Conservation (phyloP, 2,113 vertebrate genomes). For the Antechinus flavipes region DNA sequence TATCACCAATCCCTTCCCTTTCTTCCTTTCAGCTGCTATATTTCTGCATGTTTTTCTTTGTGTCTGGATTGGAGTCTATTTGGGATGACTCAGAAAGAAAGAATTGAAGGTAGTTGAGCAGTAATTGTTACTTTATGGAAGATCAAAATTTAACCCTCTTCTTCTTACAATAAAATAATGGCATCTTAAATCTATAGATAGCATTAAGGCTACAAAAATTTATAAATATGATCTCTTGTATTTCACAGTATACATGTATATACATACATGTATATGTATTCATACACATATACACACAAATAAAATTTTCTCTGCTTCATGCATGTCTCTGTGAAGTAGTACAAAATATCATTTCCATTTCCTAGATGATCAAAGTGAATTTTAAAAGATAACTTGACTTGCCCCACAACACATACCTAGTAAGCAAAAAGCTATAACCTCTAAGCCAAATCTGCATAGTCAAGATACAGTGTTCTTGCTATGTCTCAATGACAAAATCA, state of each 20-base stretch:
- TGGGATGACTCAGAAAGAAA: neutral
- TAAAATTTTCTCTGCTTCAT: neutral
- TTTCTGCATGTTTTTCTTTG: neutral
- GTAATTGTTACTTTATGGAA: neutral
- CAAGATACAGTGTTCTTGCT: neutral
- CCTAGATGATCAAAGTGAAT: no score
- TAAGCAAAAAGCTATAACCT: neutral
- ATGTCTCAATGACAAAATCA: neutral
- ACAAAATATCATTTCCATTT: neutral
- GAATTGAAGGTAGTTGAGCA: neutral
- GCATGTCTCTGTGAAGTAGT: neutral
- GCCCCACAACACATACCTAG: neutral
- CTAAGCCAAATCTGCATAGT: neutral
- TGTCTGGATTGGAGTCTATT: neutral
- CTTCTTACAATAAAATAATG: neutral
- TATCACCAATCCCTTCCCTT: neutral
- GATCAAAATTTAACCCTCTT: neutral
- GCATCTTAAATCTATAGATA: neutral
- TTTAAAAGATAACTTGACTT: neutral
- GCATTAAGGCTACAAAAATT: neutral
- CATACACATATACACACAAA: neutral
- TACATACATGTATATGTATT: no score
- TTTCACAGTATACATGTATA: neutral
- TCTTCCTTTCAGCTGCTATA: neutral
- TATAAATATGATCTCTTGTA: neutral